Base-by-base conservation (phyloP, 2,888 invertebrate genomes). In the Pycnomerus fuliginosus region DNA sequence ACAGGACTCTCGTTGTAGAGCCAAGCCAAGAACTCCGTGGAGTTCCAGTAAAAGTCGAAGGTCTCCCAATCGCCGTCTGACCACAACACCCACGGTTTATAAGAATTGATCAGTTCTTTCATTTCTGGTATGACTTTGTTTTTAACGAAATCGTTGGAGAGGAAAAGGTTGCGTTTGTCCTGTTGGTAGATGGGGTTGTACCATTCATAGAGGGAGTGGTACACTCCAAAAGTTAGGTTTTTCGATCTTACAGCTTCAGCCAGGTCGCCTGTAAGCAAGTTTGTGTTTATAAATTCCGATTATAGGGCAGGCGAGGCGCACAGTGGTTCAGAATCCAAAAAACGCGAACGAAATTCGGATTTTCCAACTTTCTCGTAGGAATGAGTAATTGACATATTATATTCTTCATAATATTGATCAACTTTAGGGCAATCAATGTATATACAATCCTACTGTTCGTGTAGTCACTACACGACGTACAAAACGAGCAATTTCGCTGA, bases 1-100 rank as follows among this genome's bases (percentile, higher is more conserved):
- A 97, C 90, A 0, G 91, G 90, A 64, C 94, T 94, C 0, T 90
- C 86, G 62, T 92, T 95, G 63, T 92, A 96, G 8, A 95, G 72
- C 94, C 94, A 95, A 1, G 93, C 84, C 1, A 96, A 73, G 60
- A 96, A 88, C 40, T 89, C 84, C 32, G 82, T 84, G 0, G 90
- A 82, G 52, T 81, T 80, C 91, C 92, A 94, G 61, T 94, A 94
- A 1, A 74, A 73, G 47, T 85, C 85, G 1, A 80, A 70, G 0
- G 89, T 86, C 65, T 92, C 93, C 92, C 93, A 92, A 57, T 94
- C 94, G 0, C 95, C 95, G 70, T 95, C 95, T 0, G 90, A 84
- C 95, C 95, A 95, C 10, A 95, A 70, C 0, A 95, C 76, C 24
- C 90, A 88, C 0, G 87, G 86, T 41, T 76, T 64, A 58, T 86